Conservation (phyloP, 2,113 vertebrate genomes). For the Stigmatopora argus region DNA sequence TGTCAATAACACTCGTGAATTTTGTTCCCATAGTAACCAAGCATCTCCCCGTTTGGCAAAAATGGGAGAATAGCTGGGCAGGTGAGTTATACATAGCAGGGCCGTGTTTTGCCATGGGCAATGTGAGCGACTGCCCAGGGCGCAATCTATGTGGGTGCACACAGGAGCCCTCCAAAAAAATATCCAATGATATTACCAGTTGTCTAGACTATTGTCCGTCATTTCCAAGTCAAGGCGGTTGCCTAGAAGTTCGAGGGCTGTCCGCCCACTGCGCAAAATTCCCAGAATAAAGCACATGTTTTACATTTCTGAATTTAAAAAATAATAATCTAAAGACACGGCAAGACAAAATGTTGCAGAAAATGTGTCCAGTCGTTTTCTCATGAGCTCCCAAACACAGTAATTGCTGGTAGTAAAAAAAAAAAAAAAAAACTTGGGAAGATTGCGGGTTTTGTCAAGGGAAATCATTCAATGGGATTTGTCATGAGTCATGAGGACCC, state of each 20-base stretch:
- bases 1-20: slow-evolving; percentile 17
- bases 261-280: too few species aligned
- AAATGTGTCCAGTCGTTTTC: background rate
- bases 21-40: slow-evolving; percentile 55
- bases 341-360: background rate
- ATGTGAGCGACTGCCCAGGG: too few species aligned
- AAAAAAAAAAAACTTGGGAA: background rate
- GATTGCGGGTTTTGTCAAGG: background rate
- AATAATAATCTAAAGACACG: background rate
- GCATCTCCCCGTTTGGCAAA: slow-evolving; percentile 18
- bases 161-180: too few species aligned
- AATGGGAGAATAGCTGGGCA: slow-evolving; percentile 7
- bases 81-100: slow-evolving; percentile 4
- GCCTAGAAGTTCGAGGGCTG: too few species aligned
- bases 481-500: background rate
- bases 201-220: too few species aligned
- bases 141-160: too few species aligned
- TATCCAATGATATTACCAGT: too few species aligned
- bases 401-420: background rate
- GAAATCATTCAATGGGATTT: background rate
- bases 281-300: background rate
- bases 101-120: too few species aligned
- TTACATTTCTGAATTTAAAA: background rate
- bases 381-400: background rate
- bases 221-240: too few species aligned